Base-by-base conservation (phyloP, 2,113 vertebrate genomes). In the Poecilia latipinna region DNA sequence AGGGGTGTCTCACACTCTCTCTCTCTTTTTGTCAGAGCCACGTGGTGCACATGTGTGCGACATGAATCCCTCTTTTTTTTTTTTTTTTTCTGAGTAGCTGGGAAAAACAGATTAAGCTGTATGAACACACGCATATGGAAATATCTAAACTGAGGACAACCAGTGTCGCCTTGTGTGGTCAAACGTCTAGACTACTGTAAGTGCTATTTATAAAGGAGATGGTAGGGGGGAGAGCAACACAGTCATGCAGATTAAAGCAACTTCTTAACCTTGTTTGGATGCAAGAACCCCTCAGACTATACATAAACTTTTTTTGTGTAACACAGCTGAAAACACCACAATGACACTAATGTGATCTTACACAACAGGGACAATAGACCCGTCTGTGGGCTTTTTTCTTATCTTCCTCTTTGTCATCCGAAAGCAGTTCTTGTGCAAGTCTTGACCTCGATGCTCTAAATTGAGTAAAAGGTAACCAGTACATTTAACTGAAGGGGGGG, bases 161-260 rank as follows among this genome's bases (percentile, higher is more conserved):
- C 86, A 77, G 68, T 76, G 85, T 87, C 91, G 76, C 84, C 83
- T 79, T 94, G 94, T 95, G 94, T 92, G 94, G 94, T 90, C 91
- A 62, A 64, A 68, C 51, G 91, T 93, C 91, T 94, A 92, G 89
- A 93, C 91, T 68, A 85, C 82, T 74, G 78, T 76, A 75, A 86
- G 54, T 80, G 82, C 81, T 87, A 82, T 83, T 89, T 75, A 72
- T 37, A 69, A 80, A 80, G 42, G 57, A 67, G 39, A 76, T 71
- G 61, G 62, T 71, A n/a, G n/a, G 66, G 61, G 68, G 65, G 77
- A 37, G 44, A 24, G n/a, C 51, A 57, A 57, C 51, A 57, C 51
- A 75, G 62, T 73, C 42, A 6, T 29, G 0, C 31, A 51, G 76
- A 89, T 77, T 69, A 68, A 84, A 81, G 75, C 28, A 39, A 73